phyloP scores from a whole-genome alignment of 2,888 invertebrate genomes.

The Troides aeacus region DNA sequence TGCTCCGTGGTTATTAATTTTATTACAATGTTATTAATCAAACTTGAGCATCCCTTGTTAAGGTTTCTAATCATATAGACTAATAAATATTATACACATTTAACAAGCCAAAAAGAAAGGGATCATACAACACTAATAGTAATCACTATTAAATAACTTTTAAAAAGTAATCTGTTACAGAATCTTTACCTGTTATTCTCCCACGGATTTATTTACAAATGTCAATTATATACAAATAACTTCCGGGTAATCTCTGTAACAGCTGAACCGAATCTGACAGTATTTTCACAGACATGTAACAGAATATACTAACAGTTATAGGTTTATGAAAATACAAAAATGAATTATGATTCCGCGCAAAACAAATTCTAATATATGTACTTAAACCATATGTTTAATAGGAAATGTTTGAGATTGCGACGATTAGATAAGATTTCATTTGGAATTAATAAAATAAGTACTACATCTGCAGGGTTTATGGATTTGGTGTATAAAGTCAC shows the following conservation, averaged over 20 bases:
- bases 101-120: neutral
- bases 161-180: neutral
- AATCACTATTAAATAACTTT: neutral
- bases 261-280: too few species aligned
- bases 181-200: too few species aligned
- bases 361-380: too few species aligned
- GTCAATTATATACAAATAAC: too few species aligned
- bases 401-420: too few species aligned
- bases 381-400: too few species aligned
- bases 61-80: neutral
- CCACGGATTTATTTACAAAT: too few species aligned
- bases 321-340: too few species aligned
- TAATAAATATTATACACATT: neutral
- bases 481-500: neutral
- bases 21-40: constrained; percentile 73
- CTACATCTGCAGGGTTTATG: neutral
- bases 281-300: too few species aligned
- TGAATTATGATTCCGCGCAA: too few species aligned
- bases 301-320: too few species aligned
- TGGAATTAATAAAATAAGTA: neutral
- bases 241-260: too few species aligned
- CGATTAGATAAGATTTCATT: neutral
- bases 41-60: constrained; percentile 36
- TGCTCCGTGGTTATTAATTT: constrained; percentile 72
- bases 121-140: neutral